Base-by-base conservation (phyloP, 2,113 vertebrate genomes). In the Nicator chloris region DNA sequence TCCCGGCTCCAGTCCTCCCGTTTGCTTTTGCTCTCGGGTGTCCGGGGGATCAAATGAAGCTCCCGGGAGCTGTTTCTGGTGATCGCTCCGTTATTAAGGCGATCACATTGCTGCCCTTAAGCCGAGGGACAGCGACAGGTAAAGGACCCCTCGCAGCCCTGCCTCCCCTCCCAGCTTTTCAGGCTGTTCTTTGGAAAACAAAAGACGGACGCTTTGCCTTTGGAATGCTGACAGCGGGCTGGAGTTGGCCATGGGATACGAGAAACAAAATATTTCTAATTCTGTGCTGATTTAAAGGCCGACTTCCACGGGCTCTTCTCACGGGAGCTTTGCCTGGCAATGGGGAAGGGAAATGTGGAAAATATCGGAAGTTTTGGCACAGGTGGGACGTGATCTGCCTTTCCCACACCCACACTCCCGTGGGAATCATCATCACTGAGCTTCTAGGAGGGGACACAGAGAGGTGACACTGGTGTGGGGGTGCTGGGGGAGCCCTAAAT, bases 181-280 rank as follows among this genome's bases (percentile, higher is more conserved):
- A 53, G 76, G 87, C 88, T 63, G 44, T 7, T 88, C 33, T 3
- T 23, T 1, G 27, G 73, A 7, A 95, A 93, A 92, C 86, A 85
- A 95, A 94, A 93, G 92, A 15, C 45, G 15, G 73, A 8, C 24
- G 18, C 78, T 81, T 53, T 23, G 75, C 86, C 90, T 72, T n/a
- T 56, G 92, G 81, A 54, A 69, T 65, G 89, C 86, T 21, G 89
- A 14, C 88, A 81, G 92, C 49, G 10, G 93, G 92, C n/a, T 27
- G 61, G 2, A 2, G 37, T 56, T 17, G 75, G 44, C 57, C 60
- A 20, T 1, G 2, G 90, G 37, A 20, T 7, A 4, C 13, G 21
- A 80, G 76, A 23, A 78, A 65, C 7, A 2, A 39, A 70, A 17
- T 39, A 28, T 31, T 49, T 7, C 68, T 14, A 6, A 33, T 81